These are phyloP conservation scores for Scaeva pyrastri DNA, from an alignment of 2,888 invertebrate genomes.

Conservation along the genomic window DNA sequence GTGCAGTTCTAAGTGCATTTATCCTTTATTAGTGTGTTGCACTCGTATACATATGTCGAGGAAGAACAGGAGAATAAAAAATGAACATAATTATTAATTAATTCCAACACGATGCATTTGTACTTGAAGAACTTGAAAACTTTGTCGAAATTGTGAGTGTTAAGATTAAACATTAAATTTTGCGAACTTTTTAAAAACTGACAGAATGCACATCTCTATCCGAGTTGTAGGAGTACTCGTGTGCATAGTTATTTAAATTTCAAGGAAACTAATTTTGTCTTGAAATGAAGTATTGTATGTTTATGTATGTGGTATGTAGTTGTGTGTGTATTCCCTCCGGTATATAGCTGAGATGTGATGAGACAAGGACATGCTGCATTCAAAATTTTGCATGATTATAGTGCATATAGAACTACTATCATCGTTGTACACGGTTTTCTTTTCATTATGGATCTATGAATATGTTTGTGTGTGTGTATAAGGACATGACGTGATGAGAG, in stretches of 20 bases:
- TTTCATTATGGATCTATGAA: constrained; percentile 35
- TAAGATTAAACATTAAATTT: neutral
- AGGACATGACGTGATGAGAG: constrained; percentile 13
- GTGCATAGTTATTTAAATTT: constrained; percentile 8
- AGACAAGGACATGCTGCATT: constrained; percentile 35
- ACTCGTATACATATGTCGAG: no score
- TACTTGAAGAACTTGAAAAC: neutral
- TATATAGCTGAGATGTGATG: neutral
- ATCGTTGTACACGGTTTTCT: constrained; percentile 25
- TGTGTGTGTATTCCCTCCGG: neutral
- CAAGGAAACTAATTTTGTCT: constrained; percentile 12
- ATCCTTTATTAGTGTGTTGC: no score
- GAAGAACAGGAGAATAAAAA: no score
- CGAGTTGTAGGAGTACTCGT: no score
- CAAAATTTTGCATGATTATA: constrained; percentile 25
- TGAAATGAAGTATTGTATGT: neutral
- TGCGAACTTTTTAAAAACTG: neutral
- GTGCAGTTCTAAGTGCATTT: no score
- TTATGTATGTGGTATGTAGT: neutral
- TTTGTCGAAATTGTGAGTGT: neutral
- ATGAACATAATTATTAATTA: neutral
- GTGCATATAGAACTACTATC: neutral
- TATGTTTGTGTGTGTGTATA: neutral
- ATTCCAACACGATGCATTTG: neutral
- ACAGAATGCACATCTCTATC: neutral